phyloP scores from a whole-genome alignment of 2,113 vertebrate species.

The Martes martes region DNA sequence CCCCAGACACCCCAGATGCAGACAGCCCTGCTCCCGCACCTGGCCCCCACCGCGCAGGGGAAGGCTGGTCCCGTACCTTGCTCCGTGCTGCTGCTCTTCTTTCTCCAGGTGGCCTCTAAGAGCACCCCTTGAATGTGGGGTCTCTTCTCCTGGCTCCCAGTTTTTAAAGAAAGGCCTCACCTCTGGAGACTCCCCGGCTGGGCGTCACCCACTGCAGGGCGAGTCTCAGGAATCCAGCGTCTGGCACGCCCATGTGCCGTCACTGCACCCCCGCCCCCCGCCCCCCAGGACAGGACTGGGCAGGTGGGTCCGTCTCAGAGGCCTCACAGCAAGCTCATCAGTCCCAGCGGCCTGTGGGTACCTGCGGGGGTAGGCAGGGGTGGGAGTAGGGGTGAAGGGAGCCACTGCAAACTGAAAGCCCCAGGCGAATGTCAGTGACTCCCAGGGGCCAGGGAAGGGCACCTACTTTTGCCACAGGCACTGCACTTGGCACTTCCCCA shows the following conservation, averaged over 20 bases:
- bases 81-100: background rate
- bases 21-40: background rate
- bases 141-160: slow-evolving; percentile 24
- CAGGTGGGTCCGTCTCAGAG: slow-evolving; percentile 11
- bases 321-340: background rate
- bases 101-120: background rate
- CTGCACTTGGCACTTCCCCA: background rate
- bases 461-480: background rate
- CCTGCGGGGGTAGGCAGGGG: background rate
- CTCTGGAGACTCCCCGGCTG: slow-evolving; percentile 79
- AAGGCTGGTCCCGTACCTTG: slow-evolving; percentile 33
- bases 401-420: background rate
- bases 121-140: background rate
- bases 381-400: background rate
- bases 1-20: background rate
- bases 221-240: slow-evolving; percentile 87
- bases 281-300: slow-evolving; percentile 48
- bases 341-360: background rate
- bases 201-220: slow-evolving; percentile 80
- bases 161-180: slow-evolving; percentile 86
- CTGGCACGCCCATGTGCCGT: slow-evolving; percentile 83
- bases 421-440: background rate
- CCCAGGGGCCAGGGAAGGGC: background rate
- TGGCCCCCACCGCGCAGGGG: background rate
- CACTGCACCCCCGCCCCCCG: background rate